Evolutionary conservation across 2,797 vertebrate species (phyloP), one percentile per base, ranked within the genome.

Genomic region (Enteromius thamalakanensis): DNA sequence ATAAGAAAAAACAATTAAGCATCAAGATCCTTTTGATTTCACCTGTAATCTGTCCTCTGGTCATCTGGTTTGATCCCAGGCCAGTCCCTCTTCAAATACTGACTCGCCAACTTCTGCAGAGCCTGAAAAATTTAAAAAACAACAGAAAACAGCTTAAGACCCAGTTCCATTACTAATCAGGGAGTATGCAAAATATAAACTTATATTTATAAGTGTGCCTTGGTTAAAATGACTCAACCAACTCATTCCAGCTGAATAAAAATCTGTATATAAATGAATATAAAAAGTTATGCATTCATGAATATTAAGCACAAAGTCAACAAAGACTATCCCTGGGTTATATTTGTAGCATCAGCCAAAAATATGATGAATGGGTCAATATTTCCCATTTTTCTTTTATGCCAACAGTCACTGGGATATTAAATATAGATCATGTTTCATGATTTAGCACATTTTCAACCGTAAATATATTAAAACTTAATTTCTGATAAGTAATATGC

Each of bases 1-100:
- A 12, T 3, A 45, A 45, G 42, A 14, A 26, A 26, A 26, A 26
- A 26, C 26, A 1, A 26, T 26, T 26, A 26, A 26, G 26, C 26
- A 26, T 26, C 26, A 26, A 26, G 26, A 26, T 26, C 26, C 26
- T 26, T 26, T 26, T 26, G 26, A 26, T 26, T 26, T 32, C 92
- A 98, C 98, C 98, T 98, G 91, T 97, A 97, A 93, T 99, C 97
- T 81, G 94, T 96, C 85, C 96, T 94, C 87, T 98, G 93, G 89
- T 95, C 97, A 58, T 99, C 98, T 45, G 95, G 92, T 91, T 96
- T 97, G 89, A 97, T 92, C 80, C 96, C 97, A 76, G 96, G 97
- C 97, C 97, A 99, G 91, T 99, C 98, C 91, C 96, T 97, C 94
- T 98, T 99, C 82, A 99, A 92, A 92, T 99, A 99, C 69, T 99